Percentiles rank a stretch among this genome's conserved stretches.
These are phyloP conservation scores for Malacosoma neustria DNA, from an alignment of 2,888 invertebrate species.

Conservation along the genomic window DNA sequence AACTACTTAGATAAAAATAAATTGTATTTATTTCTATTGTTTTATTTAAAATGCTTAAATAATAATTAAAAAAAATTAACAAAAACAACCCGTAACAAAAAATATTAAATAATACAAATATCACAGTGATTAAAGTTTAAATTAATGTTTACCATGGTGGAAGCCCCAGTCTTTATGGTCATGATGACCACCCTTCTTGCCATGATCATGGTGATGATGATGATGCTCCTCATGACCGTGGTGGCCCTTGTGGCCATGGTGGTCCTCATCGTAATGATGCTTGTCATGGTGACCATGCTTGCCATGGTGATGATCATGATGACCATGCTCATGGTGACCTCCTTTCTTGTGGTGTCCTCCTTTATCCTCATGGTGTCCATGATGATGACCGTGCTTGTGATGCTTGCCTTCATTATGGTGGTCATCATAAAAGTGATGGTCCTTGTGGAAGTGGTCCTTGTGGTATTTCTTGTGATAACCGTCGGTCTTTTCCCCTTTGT, in stretches of 20 bases:
- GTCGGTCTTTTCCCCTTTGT: conserved; percentile 59
- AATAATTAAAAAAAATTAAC: conserved; percentile 30
- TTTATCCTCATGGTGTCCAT: conserved; percentile 58
- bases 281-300: conserved; percentile 64
- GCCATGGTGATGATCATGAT: conserved; percentile 62
- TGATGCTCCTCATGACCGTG: conserved; percentile 67
- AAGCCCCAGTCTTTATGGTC: conserved; percentile 63
- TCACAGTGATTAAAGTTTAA: conserved; percentile 40
- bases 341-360: conserved; percentile 65
- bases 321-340: conserved; percentile 56
- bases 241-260: conserved; percentile 65
- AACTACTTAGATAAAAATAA: conserved; percentile 5
- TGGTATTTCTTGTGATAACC: conserved; percentile 68
- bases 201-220: conserved; percentile 63
- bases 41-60: conserved; percentile 20
- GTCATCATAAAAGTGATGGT: conserved; percentile 67
- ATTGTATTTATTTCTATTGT: conserved; percentile 15
- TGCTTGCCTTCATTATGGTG: conserved; percentile 64
- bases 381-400: conserved; percentile 61
- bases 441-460: conserved; percentile 64
- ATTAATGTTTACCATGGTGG: conserved; percentile 64
- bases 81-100: conserved; percentile 34
- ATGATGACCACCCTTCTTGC: conserved; percentile 63
- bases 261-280: conserved; percentile 58
- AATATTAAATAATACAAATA: conserved; percentile 25